Base-by-base conservation (phyloP, 2,888 invertebrate species). In the Blera fallax region DNA sequence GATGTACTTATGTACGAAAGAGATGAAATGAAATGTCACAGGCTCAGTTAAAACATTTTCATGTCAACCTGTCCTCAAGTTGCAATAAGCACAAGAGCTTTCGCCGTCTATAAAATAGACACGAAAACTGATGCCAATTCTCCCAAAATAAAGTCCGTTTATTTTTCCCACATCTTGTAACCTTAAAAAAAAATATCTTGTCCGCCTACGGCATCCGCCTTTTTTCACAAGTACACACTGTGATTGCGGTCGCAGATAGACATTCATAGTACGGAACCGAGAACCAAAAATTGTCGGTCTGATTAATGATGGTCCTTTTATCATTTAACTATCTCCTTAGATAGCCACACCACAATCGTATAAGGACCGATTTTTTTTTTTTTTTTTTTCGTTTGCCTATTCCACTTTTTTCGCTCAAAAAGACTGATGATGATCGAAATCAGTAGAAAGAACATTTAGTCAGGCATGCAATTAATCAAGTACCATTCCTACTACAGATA, bases 401-500 rank as follows among this genome's bases (percentile, higher is more conserved):
- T 52, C 5, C 8, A 7, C 24, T 52, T 65, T 82, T 48, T 50
- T 74, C 34, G 45, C 64, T 60, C 76, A 52, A 72, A 80, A 85
- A 85, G 85, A 82, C 85, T 85, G 85, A 85, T 85, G 85, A 76
- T 81, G 85, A 85, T 85, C 85, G 81, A 81, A 85, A 85, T 81
- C 76, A 85, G 85, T 85, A 72, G 81, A 85, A 81, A 83, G 85
- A 81, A 85, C 85, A 85, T 85, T 85, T 81, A 85, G 80, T 73
- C 76, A 77, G 85, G 85, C 85, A 77, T 72, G 81, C 85, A 85
- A 85, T 85, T 85, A 85, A 85, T 85, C 85, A 85, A 82, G 81
- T 82, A 62, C 77, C 81, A 81, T 73, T 83, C 40, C 64, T 56
- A 6, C 65, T 56, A 54, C 21, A 62, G 65, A 52, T 73, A 60